Evolutionary conservation across 1,140 invertebrate species (phyloP).

Genomic region (Neodiprion pinetum): DNA sequence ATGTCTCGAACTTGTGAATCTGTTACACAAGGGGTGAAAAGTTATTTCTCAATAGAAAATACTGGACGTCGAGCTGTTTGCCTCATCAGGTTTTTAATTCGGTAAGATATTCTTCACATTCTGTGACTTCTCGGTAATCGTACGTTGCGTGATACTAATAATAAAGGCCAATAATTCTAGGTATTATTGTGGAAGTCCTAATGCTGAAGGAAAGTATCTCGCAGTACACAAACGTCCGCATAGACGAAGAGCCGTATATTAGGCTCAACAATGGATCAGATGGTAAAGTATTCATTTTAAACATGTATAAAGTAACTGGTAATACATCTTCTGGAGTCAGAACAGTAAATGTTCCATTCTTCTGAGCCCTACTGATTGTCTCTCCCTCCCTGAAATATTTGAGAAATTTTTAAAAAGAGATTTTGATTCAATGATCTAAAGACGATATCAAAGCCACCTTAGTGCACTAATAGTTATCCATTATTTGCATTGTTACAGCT

Average conservation of each 20-base stretch:
- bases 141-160: neutral
- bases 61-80: neutral
- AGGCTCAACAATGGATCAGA: conserved; percentile 57
- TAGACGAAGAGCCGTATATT: conserved; percentile 58
- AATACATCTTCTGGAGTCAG: neutral
- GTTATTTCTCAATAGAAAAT: neutral
- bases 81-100: neutral
- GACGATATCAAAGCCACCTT: neutral
- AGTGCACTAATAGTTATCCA: neutral
- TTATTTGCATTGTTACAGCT: conserved; percentile 41
- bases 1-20: neutral
- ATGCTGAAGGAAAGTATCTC: conserved; percentile 61
- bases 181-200: conserved; percentile 56
- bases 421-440: too few relatives aligned
- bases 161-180: conserved; percentile 29
- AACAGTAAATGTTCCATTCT: too few relatives aligned
- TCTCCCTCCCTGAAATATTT: too few relatives aligned
- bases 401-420: too few relatives aligned
- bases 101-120: neutral
- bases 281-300: conserved; percentile 35
- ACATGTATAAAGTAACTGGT: neutral
- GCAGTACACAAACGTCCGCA: conserved; percentile 53
- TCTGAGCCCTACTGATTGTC: too few relatives aligned
- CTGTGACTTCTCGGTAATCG: neutral
- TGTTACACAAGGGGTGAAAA: neutral